Percentiles rank a stretch among this genome's conserved stretches.
Conservation (phyloP, 2,797 vertebrate genomes). For the Sebastes goodei region DNA sequence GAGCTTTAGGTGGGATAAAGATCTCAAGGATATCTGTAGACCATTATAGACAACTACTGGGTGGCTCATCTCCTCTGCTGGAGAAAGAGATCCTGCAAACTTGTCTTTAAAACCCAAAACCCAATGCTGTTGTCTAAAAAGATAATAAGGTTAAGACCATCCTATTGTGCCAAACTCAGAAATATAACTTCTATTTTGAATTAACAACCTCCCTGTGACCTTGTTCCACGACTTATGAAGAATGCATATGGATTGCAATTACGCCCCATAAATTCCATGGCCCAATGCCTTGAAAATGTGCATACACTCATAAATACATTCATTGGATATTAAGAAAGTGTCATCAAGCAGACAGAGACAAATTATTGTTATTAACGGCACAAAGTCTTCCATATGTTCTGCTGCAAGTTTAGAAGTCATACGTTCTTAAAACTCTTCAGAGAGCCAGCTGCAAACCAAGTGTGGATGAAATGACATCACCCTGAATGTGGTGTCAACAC, state of each 20-base stretch:
- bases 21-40: background rate
- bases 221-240: constrained; percentile 32
- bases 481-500: background rate
- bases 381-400: constrained; percentile 28
- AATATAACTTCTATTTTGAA: constrained; percentile 3
- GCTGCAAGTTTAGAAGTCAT: constrained; percentile 7
- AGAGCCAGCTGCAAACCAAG: background rate
- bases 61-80: background rate
- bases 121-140: background rate
- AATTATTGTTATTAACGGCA: constrained; percentile 44
- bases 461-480: background rate
- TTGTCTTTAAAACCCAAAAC: background rate
- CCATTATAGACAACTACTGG: background rate
- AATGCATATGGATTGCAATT: constrained; percentile 26
- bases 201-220: constrained; percentile 10
- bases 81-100: background rate
- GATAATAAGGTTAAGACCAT: background rate
- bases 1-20: background rate
- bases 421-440: background rate
- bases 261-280: constrained; percentile 4
- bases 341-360: constrained; percentile 56
- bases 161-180: background rate
- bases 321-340: constrained; percentile 40
- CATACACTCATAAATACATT: constrained; percentile 41
- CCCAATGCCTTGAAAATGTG: constrained; percentile 26